Conservation (phyloP, 2,797 vertebrate species). For the Petrocephalus schoutedeni region DNA sequence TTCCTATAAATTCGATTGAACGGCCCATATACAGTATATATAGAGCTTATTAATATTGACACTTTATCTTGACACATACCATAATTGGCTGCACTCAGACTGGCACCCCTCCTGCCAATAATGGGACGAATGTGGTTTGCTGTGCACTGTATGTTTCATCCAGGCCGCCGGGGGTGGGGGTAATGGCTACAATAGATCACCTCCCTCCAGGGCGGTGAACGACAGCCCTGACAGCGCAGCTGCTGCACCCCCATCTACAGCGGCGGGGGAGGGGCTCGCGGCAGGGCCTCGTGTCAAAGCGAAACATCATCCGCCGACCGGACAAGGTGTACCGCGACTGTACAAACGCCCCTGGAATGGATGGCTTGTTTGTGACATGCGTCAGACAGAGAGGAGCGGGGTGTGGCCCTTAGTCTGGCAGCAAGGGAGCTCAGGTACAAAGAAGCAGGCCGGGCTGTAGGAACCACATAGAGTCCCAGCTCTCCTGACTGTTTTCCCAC, state of each 20-base stretch:
- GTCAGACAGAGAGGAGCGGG: background rate
- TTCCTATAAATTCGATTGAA: background rate
- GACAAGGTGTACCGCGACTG: background rate
- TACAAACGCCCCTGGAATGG: background rate
- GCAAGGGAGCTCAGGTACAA: background rate
- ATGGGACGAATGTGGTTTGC: background rate
- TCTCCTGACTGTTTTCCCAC: constrained; percentile 17
- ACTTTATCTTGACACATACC: background rate
- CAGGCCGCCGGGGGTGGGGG: background rate
- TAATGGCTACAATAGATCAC: background rate
- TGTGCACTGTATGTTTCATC: background rate
- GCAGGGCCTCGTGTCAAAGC: constrained; percentile 13
- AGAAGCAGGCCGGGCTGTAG: constrained; percentile 28
- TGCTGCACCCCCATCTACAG: background rate
- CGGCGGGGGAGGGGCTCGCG: background rate
- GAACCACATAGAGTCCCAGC: constrained; percentile 34
- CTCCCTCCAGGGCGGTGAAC: background rate
- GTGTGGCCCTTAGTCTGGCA: background rate
- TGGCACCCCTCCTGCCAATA: background rate
- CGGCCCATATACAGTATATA: background rate
- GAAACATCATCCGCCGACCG: background rate
- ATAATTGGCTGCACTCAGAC: background rate
- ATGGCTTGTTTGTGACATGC: background rate
- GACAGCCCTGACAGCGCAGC: background rate
- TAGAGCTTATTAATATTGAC: background rate